Evolutionary conservation across 2,888 invertebrate genomes (phyloP).

Genomic region (Apotomis turbidana): DNA sequence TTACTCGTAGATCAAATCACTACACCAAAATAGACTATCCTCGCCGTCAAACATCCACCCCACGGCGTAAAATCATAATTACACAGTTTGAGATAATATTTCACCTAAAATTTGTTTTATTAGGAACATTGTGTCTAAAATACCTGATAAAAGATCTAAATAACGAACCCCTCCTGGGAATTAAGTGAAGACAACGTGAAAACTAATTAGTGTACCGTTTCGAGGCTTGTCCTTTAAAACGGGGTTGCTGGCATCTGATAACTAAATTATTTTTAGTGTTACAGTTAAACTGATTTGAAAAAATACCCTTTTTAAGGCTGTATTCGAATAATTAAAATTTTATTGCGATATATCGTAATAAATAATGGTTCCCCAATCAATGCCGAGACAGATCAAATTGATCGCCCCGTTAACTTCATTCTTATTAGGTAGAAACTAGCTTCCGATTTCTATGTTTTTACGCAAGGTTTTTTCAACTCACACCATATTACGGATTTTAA

Average conservation of each 20-base stretch:
- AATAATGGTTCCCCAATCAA: too few relatives aligned
- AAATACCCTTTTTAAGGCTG: too few relatives aligned
- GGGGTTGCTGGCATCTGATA: neutral
- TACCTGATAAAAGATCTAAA: constrained; percentile 19
- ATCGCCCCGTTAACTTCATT: too few relatives aligned
- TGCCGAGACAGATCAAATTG: too few relatives aligned
- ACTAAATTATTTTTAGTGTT: constrained; percentile 8
- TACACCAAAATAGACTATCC: constrained; percentile 1
- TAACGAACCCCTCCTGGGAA: constrained; percentile 15
- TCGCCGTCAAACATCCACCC: neutral
- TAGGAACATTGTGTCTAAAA: constrained; percentile 18
- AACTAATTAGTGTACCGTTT: constrained; percentile 27
- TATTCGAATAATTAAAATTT: too few relatives aligned
- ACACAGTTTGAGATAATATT: constrained; percentile 13
- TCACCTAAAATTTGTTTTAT: constrained; percentile 24
- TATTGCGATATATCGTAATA: too few relatives aligned
- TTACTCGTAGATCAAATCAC: neutral
- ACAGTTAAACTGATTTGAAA: neutral
- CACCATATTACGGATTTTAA: too few relatives aligned
- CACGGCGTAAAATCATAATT: constrained; percentile 1
- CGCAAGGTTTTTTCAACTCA: too few relatives aligned
- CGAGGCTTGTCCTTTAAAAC: neutral
- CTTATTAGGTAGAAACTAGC: too few relatives aligned
- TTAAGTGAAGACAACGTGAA: constrained; percentile 25
- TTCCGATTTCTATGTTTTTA: too few relatives aligned